Conservation (phyloP, 2,113 vertebrate species). For the Chiloscyllium plagiosum region DNA sequence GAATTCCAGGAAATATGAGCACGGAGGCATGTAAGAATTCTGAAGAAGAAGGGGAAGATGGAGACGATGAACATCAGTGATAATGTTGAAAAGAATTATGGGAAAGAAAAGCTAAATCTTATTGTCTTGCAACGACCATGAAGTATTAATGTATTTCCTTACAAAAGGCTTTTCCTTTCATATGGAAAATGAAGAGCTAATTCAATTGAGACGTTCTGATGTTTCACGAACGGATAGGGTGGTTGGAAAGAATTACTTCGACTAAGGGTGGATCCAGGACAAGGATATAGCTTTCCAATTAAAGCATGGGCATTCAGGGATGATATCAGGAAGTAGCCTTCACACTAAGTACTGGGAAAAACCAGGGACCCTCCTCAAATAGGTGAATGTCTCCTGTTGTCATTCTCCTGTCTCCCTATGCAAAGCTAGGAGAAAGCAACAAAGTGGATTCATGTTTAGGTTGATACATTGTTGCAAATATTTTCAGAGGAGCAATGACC, state of each 20-base stretch:
- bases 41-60: background rate
- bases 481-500: background rate
- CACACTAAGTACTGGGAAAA: background rate
- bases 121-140: background rate
- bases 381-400: background rate
- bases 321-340: background rate
- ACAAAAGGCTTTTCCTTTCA: background rate
- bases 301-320: background rate
- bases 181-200: background rate
- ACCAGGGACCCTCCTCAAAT: background rate
- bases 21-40: background rate
- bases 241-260: background rate
- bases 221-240: background rate
- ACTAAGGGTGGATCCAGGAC: background rate
- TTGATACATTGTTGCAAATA: background rate
- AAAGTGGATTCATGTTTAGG: background rate
- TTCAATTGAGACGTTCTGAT: background rate
- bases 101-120: background rate
- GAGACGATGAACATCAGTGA: background rate
- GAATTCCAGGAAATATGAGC: background rate
- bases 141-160: background rate
- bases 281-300: background rate
- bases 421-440: background rate
- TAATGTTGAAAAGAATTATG: background rate
- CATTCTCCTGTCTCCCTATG: background rate